Conservation (phyloP, 2,888 invertebrate species). For the Toxonevra muliebris region DNA sequence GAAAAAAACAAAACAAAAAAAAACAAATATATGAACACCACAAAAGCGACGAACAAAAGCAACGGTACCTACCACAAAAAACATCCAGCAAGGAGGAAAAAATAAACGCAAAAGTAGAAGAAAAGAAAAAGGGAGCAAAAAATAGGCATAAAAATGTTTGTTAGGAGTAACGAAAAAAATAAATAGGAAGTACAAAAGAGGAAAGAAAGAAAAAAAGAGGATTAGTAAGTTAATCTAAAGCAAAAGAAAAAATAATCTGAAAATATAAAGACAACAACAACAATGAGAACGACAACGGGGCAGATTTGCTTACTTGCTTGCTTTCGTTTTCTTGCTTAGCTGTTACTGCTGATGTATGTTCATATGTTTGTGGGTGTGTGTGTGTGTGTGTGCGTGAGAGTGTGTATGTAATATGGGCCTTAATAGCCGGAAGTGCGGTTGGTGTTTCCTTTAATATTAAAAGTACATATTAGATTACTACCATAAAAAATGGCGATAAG, state of each 20-base stretch:
- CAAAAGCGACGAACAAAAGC: not conserved
- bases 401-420: slow-evolving; percentile 6
- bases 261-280: not conserved
- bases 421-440: slow-evolving; percentile 31
- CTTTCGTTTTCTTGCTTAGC: no score
- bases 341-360: no score
- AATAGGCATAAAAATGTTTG: slow-evolving; percentile 29
- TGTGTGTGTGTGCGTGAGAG: not conserved
- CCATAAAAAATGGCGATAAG: slow-evolving; percentile 6
- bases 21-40: not conserved
- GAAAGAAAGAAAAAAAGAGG: slow-evolving; percentile 18
- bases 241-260: slow-evolving; percentile 12
- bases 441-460: slow-evolving; percentile 25
- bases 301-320: no score
- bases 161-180: no score
- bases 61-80: not conserved
- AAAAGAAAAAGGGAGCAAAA: slow-evolving; percentile 12
- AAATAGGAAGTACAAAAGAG: not conserved
- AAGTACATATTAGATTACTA: slow-evolving; percentile 26
- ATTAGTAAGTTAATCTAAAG: slow-evolving; percentile 37
- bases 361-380: not conserved
- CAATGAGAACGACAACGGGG: no score
- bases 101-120: not conserved
- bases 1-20: not conserved
- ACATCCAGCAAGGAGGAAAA: no score